Conservation (phyloP, 2,797 vertebrate genomes). For the Holocentrus rufus region DNA sequence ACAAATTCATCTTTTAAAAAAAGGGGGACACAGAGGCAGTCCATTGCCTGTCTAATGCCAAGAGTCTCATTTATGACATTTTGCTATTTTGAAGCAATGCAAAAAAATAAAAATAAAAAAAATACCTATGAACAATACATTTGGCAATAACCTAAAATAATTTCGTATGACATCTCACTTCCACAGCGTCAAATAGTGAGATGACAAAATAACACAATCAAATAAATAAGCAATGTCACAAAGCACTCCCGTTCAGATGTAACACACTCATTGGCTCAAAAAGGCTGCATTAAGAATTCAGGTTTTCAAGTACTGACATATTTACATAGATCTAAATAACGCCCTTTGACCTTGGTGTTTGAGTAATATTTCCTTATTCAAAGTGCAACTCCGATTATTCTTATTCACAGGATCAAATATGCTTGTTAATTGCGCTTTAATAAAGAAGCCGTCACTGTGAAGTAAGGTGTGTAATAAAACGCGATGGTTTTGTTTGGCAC, state of each 20-base stretch:
- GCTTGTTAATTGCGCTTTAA: background rate
- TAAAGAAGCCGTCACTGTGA: constrained; percentile 3
- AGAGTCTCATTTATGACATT: constrained; percentile 8
- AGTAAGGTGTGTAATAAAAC: constrained; percentile 24
- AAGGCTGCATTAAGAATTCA: constrained; percentile 33
- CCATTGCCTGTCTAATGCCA: constrained; percentile 17
- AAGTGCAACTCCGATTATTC: constrained; percentile 53
- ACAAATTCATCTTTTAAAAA: constrained; percentile 32
- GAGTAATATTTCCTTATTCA: constrained; percentile 49
- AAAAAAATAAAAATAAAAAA: too few species aligned
- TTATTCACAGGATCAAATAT: constrained; percentile 35
- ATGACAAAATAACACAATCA: constrained; percentile 37
- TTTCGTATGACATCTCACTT: constrained; percentile 28
- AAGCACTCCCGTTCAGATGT: constrained; percentile 14
- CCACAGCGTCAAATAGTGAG: constrained; percentile 7
- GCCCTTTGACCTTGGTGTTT: constrained; percentile 17
- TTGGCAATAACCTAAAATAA: constrained; percentile 32
- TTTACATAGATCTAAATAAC: constrained; percentile 48
- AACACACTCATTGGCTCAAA: constrained; percentile 8
- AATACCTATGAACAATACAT: constrained; percentile 28
- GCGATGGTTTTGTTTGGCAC: constrained; percentile 54
- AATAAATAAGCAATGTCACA: constrained; percentile 23
- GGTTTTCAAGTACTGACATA: constrained; percentile 53
- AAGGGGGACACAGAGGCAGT: constrained; percentile 38
- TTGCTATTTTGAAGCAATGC: constrained; percentile 1